These are phyloP conservation scores for Falco novaeseelandiae DNA, from an alignment of 2,797 vertebrate species.

Conservation along the genomic window DNA sequence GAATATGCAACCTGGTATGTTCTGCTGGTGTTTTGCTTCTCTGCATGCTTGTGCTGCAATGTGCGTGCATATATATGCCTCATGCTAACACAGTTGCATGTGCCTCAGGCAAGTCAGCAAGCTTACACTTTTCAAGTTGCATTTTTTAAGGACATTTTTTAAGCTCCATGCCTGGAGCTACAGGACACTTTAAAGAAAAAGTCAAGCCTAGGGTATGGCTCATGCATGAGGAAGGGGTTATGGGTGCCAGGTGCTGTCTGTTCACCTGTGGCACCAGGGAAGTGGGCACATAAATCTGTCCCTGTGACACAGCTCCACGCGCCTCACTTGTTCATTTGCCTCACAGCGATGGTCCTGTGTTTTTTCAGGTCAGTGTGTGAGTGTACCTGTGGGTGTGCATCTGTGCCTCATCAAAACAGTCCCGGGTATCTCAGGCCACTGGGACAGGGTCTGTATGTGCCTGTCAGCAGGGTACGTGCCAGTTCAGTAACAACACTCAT, in stretches of 20 bases:
- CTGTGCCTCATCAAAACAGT: not conserved
- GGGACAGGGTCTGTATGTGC: not conserved
- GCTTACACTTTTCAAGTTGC: not conserved
- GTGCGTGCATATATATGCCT: accelerated
- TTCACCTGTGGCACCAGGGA: not conserved
- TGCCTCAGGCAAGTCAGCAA: not conserved
- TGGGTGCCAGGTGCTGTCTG: not conserved
- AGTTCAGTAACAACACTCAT: not conserved
- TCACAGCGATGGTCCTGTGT: accelerated
- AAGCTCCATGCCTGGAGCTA: not conserved
- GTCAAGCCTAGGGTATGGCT: not conserved
- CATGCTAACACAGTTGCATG: not conserved
- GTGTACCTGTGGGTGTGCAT: not conserved
- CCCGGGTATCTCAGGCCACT: not conserved
- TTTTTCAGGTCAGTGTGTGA: not conserved
- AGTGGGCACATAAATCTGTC: not conserved
- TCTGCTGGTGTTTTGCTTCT: not conserved
- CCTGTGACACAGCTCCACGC: not conserved
- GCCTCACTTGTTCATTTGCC: not conserved
- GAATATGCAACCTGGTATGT: not conserved
- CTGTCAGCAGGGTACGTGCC: not conserved
- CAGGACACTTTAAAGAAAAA: not conserved
- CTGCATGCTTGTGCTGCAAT: accelerated
- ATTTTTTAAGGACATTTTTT: not conserved
- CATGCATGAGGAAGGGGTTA: accelerated